Percentiles rank a stretch among this genome's conserved stretches.
These are phyloP conservation scores for Gopherus flavomarginatus DNA, from an alignment of 2,113 vertebrate genomes.

Conservation along the genomic window DNA sequence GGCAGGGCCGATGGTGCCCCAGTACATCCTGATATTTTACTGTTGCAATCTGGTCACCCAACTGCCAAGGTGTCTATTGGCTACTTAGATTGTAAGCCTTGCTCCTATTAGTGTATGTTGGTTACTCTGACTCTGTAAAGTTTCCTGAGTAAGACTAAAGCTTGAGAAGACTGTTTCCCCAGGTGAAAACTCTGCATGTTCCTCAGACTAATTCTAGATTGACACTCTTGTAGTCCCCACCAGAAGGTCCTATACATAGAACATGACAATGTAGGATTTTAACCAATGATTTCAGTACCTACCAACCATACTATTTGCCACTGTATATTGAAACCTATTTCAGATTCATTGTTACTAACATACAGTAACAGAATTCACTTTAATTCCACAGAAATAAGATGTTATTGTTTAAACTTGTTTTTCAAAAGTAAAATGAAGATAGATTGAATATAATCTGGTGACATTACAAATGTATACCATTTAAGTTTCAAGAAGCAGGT, in stretches of 20 bases:
- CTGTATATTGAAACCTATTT: background rate
- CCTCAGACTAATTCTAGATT: background rate
- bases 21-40: too few species aligned
- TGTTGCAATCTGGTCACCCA: background rate
- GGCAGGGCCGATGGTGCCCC: too few species aligned
- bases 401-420: background rate
- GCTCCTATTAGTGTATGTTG: background rate
- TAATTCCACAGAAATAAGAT: background rate
- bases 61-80: constrained; percentile 5
- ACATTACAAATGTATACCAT: background rate
- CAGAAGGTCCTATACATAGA: background rate
- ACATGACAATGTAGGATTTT: background rate
- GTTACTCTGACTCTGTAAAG: background rate
- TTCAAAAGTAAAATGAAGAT: background rate
- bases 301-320: background rate
- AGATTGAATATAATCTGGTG: background rate
- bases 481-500: background rate
- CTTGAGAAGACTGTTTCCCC: background rate
- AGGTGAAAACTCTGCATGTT: background rate
- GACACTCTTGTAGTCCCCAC: background rate
- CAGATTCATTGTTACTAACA: background rate
- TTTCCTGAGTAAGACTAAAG: constrained; percentile 39
- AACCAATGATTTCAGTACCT: background rate
- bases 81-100: constrained; percentile 35
- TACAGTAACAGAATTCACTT: background rate